phyloP scores from a whole-genome alignment of 2,888 invertebrate species.

The Chloroclysta siterata region DNA sequence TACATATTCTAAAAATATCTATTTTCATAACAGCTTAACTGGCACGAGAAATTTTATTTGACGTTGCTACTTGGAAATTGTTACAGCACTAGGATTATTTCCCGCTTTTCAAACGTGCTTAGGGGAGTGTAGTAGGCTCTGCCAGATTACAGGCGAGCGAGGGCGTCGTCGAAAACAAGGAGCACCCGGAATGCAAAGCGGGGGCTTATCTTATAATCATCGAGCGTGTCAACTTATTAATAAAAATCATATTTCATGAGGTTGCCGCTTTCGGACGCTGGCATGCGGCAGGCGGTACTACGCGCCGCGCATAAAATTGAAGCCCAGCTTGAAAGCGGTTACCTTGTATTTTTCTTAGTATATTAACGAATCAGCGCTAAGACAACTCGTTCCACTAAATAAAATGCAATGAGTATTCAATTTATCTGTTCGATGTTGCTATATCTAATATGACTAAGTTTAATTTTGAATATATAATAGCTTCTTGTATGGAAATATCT shows the following conservation, averaged over 20 bases:
- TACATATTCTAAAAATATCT: constrained; percentile 14
- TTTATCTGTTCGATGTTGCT: no score
- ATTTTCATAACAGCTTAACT: constrained; percentile 5
- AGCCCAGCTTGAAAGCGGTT: constrained; percentile 30
- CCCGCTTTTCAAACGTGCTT: constrained; percentile 47
- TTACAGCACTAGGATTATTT: constrained; percentile 53
- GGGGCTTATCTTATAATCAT: constrained; percentile 85
- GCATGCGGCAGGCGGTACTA: constrained; percentile 47
- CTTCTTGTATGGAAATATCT: constrained; percentile 64
- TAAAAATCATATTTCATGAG: constrained; percentile 85
- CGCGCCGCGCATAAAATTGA: constrained; percentile 69
- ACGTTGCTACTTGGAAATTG: constrained; percentile 15
- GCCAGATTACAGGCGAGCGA: constrained; percentile 67
- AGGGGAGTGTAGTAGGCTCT: constrained; percentile 57
- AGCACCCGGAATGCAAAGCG: constrained; percentile 82
- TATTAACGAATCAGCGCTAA: no score
- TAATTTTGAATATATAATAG: constrained; percentile 52
- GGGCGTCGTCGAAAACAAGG: constrained; percentile 73
- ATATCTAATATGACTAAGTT: no score
- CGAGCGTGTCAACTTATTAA: constrained; percentile 85
- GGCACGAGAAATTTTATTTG: constrained; percentile 6
- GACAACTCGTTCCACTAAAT: no score
- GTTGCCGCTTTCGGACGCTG: constrained; percentile 54
- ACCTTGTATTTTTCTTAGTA: constrained; percentile 10
- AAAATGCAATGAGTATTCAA: no score